A percentile compares a stretch with the other conserved stretches of the same genome.
phyloP scores from a whole-genome alignment of 2,113 vertebrate species.

The Scomber scombrus region DNA sequence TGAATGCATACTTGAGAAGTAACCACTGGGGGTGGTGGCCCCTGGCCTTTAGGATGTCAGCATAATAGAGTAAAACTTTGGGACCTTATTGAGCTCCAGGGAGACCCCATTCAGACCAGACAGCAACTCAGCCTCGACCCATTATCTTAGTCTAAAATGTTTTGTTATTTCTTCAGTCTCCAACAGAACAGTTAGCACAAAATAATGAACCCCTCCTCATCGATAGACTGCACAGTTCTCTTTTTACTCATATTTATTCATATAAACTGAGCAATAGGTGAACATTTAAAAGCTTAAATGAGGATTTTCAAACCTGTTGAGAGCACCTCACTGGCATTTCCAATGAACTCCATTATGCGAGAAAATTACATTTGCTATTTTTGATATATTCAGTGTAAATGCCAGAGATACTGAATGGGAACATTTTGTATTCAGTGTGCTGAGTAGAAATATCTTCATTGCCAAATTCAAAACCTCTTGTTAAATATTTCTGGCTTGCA shows the following conservation, averaged over 20 bases:
- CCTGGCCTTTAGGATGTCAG: conserved; percentile 74
- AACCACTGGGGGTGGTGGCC: conserved; percentile 75
- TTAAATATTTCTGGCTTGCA: background rate
- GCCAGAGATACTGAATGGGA: background rate
- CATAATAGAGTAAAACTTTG: conserved; percentile 78
- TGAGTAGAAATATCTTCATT: background rate
- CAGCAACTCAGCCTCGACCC: conserved; percentile 59
- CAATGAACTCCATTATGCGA: background rate
- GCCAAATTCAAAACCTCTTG: background rate
- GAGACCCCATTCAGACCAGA: conserved; percentile 74
- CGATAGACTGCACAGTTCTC: conserved; percentile 65
- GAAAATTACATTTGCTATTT: background rate
- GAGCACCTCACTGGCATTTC: background rate
- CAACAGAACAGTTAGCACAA: conserved; percentile 52
- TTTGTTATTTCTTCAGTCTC: conserved; percentile 68
- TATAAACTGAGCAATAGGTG: background rate
- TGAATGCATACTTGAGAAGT: conserved; percentile 74
- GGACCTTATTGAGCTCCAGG: conserved; percentile 75
- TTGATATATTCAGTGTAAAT: background rate
- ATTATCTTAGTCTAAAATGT: conserved; percentile 76
- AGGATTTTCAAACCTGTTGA: background rate
- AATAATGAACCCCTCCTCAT: conserved; percentile 77
- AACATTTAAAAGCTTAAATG: background rate
- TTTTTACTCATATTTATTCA: conserved; percentile 54
- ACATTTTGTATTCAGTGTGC: background rate